These are phyloP conservation scores for Parthenolecanium corni DNA, from an alignment of 2,888 invertebrate species.

Conservation along the genomic window DNA sequence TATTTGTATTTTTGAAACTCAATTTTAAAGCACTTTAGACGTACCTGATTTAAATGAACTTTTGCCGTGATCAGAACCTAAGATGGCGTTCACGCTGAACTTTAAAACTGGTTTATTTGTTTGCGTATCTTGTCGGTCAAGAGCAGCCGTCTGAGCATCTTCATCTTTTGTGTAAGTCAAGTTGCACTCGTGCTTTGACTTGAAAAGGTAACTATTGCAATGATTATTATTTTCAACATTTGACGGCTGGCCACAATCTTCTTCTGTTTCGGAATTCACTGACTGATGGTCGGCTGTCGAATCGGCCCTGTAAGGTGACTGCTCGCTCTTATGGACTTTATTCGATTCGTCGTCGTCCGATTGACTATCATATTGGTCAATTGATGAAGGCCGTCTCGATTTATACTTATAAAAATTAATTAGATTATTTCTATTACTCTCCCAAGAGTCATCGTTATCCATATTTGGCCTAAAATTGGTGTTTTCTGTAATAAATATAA, in stretches of 20 bases:
- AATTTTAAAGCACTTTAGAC: too few species aligned
- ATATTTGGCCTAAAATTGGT: slow-evolving; percentile 6
- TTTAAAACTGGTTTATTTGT: slow-evolving; percentile 23
- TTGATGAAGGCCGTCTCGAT: background rate
- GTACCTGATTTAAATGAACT: slow-evolving; percentile 14
- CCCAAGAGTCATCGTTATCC: slow-evolving; percentile 23
- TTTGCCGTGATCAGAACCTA: slow-evolving; percentile 43
- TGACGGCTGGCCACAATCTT: slow-evolving; percentile 9
- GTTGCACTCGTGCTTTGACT: slow-evolving; percentile 16
- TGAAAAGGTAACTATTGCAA: slow-evolving; percentile 20
- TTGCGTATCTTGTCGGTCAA: slow-evolving; percentile 16
- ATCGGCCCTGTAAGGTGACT: background rate
- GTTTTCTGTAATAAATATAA: background rate
- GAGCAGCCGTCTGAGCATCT: slow-evolving; percentile 13
- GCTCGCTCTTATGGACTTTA: background rate
- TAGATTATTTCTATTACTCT: slow-evolving; percentile 9
- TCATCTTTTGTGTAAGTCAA: slow-evolving; percentile 15
- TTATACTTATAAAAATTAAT: slow-evolving; percentile 10
- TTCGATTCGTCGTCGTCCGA: slow-evolving; percentile 18
- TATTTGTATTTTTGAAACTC: too few species aligned
- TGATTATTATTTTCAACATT: background rate
- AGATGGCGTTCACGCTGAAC: slow-evolving; percentile 84
- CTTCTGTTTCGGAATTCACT: slow-evolving; percentile 8
- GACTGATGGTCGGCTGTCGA: slow-evolving; percentile 13
- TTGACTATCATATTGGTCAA: slow-evolving; percentile 9